Evolutionary conservation across 2,113 vertebrate genomes (phyloP).

Genomic region (Engystomops pustulosus): DNA sequence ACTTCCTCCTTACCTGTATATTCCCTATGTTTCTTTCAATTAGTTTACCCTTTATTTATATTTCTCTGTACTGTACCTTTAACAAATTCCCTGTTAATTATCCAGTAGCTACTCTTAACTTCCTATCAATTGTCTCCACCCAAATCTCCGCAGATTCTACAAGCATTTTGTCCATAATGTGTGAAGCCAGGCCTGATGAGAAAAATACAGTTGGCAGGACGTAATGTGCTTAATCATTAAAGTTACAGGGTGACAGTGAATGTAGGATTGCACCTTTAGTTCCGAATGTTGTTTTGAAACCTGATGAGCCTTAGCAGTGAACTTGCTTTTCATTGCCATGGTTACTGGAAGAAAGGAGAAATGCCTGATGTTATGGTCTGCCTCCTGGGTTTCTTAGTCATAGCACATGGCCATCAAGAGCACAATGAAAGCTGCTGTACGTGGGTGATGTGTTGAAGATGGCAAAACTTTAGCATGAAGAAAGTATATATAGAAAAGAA

Average conservation of each 20-base stretch:
- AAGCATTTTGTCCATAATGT: no score
- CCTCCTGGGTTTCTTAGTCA: conserved; percentile 44
- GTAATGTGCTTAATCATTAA: neutral
- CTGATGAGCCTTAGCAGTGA: conserved; percentile 21
- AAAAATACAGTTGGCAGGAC: no score
- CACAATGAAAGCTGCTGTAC: conserved; percentile 31
- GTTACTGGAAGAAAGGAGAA: conserved; percentile 36
- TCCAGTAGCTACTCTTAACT: no score
- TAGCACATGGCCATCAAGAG: neutral
- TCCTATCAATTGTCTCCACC: no score
- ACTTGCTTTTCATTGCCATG: conserved; percentile 30
- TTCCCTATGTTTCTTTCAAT: no score
- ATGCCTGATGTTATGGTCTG: conserved; percentile 35
- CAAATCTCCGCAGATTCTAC: no score
- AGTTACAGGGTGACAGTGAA: neutral
- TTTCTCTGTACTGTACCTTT: no score
- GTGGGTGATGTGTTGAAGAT: conserved; percentile 46
- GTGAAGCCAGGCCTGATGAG: no score
- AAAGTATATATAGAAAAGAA: conserved; percentile 29
- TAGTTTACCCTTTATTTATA: no score
- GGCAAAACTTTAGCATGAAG: neutral
- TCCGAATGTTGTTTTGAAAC: conserved; percentile 10
- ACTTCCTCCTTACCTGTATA: no score
- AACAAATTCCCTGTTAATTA: no score
- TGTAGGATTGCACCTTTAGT: neutral